Evolutionary conservation across 2,113 vertebrate genomes (phyloP), one percentile per base, ranked within the genome.

Genomic region (Pollachius pollachius): DNA sequence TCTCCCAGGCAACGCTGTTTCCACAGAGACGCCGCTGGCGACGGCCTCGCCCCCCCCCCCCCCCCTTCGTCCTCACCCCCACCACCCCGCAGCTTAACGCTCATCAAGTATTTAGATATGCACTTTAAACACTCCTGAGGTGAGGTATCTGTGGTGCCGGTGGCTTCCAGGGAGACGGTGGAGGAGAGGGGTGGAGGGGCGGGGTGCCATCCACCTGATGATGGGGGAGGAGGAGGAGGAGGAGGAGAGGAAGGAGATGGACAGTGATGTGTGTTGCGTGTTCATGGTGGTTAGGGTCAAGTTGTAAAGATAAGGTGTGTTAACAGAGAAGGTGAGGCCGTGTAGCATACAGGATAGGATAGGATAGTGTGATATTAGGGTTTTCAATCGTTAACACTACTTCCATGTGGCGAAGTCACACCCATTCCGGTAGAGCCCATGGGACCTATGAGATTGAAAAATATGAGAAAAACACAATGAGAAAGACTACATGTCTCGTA

Each of bases 191-290:
- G 34, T 12, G 52, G 18, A 48, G 5, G 5, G 41, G n/a, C n/a
- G 19, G 61, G 21, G 48, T 63, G 15, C 27, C 37, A 41, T 41
- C 37, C 37, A 41, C 11, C 37, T 41, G 27, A 69, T 52, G 54
- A 8, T 30, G 56, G 63, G 17, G 54, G 34, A 16, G 54, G 61
- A 18, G 15, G 18, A 12, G 41, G n/a, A 12, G 25, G 59, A 17
- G n/a, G 5, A 62, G 52, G 73, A 34, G 67, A 52, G 67, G 65
- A 7, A 34, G 17, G 54, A 56, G 54, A 56, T 8, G 4, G 54
- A 61, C 7, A 61, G 19, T 21, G 59, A 5, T 27, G 27, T 27
- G 27, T 27, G 27, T 41, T 41, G n/a, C 1, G 37, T 41, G 37
- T 41, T 41, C 37, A 41, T 8, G 5, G 37, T 41, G 37, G 37